A percentile compares a stretch with the other conserved stretches of the same genome.
These are phyloP conservation scores for Neosilurus mollespiculum DNA, from an alignment of 2,797 vertebrate species.

Conservation along the genomic window DNA sequence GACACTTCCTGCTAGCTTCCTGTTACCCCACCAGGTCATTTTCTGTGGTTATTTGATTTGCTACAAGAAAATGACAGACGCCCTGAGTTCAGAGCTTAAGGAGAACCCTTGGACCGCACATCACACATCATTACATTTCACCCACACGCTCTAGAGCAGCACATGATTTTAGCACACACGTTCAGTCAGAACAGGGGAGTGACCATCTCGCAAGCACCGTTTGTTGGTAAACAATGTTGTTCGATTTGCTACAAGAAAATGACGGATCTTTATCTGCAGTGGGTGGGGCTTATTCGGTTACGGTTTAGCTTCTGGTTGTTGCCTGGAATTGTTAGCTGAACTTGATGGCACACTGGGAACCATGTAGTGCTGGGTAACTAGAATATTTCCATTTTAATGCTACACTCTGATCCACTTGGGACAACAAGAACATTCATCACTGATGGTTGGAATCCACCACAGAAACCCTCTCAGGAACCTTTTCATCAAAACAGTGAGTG, in stretches of 20 bases:
- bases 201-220: neutral
- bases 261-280: neutral
- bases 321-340: neutral
- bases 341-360: neutral
- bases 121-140: neutral
- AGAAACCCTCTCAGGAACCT: neutral
- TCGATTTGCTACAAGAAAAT: constrained; percentile 22
- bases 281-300: neutral
- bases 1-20: neutral
- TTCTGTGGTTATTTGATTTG: neutral
- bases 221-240: neutral
- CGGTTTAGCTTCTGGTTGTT: neutral
- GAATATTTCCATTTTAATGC: neutral
- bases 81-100: neutral
- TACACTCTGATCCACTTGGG: neutral
- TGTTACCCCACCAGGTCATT: neutral
- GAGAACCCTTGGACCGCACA: neutral
- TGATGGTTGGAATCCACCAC: neutral
- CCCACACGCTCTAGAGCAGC: neutral
- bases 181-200: neutral
- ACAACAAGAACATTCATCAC: neutral
- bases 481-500: neutral
- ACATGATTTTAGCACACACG: neutral
- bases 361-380: neutral
- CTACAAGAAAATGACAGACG: constrained; percentile 2